Percentiles rank a stretch among this genome's conserved stretches.
phyloP scores from a whole-genome alignment of 1,140 invertebrate species.

The Arion vulgaris region DNA sequence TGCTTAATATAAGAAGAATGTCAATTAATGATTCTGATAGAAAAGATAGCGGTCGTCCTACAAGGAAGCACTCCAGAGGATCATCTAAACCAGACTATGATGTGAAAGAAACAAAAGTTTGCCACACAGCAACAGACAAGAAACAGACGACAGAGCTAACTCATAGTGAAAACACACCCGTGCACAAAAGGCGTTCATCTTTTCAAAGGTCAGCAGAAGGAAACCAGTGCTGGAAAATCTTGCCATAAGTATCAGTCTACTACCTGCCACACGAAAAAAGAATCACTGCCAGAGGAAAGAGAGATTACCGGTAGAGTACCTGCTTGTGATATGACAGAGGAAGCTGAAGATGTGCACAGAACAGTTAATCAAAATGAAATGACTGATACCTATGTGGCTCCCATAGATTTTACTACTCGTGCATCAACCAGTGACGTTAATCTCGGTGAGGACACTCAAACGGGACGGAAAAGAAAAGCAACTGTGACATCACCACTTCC shows the following conservation, averaged over 20 bases:
- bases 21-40: neutral
- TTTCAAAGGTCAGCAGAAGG: constrained; percentile 9
- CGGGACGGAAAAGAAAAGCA: neutral
- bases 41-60: neutral
- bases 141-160: neutral
- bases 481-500: no score
- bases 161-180: neutral
- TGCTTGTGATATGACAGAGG: neutral
- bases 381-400: neutral
- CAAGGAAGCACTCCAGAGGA: neutral
- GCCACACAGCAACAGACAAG: neutral
- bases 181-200: constrained; percentile 3
- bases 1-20: constrained; percentile 8
- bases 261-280: neutral
- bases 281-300: neutral
- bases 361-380: neutral
- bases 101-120: neutral
- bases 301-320: neutral
- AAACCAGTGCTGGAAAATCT: neutral
- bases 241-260: neutral
- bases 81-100: constrained; percentile 19
- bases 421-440: neutral
- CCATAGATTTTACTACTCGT: neutral
- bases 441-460: neutral
- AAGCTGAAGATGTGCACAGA: neutral